Evolutionary conservation across 2,888 invertebrate species (phyloP), one percentile per base, ranked within the genome.

Genomic region (Andrena trimmerana): DNA sequence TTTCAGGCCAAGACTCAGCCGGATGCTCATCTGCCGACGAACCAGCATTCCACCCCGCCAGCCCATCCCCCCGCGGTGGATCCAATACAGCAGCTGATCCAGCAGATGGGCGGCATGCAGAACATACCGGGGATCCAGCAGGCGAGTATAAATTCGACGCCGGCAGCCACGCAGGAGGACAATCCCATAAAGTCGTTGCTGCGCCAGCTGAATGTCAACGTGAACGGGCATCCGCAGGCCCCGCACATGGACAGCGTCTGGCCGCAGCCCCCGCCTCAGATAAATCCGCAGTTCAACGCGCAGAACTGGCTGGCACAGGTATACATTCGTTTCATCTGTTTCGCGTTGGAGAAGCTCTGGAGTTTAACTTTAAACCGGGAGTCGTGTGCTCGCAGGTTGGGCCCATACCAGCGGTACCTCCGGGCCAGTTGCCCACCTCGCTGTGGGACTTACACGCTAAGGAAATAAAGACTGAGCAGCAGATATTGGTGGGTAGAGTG

Each of bases 31-130:
- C 82, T 92, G 27, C 86, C 92, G 50, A 76, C 92, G 29, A 92
- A 88, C 88, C 88, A 91, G 13, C 93, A 92, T 83, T 79, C 92
- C n/a, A 83, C 90, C 7, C 84, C 90, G 16, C 50, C 90, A 1
- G 74, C 88, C 4, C 91, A 90, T 84, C 81, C 90, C 1, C 88
- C 92, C 33, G 90, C 93, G n/a, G 90, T 95, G 63, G 95, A 95
- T 91, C 95, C 95, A 6, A 90, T 95, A 68, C 95, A 95, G 82
- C 94, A 94, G 66, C 90, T 95, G 52, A 95, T 95, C 65, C 94
- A 95, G 74, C 95, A 95, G 84, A 95, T 95, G 94, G 94, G 95
- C 57, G 94, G 94, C 31, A 92, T 95, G 72, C 94, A 95, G 78
- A 93, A 92, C 86, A 74, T 94, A 29, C 92, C 95, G 83, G 92